Evolutionary conservation across 2,797 vertebrate genomes (phyloP).

Genomic region (Acipenser transmontanus): DNA sequence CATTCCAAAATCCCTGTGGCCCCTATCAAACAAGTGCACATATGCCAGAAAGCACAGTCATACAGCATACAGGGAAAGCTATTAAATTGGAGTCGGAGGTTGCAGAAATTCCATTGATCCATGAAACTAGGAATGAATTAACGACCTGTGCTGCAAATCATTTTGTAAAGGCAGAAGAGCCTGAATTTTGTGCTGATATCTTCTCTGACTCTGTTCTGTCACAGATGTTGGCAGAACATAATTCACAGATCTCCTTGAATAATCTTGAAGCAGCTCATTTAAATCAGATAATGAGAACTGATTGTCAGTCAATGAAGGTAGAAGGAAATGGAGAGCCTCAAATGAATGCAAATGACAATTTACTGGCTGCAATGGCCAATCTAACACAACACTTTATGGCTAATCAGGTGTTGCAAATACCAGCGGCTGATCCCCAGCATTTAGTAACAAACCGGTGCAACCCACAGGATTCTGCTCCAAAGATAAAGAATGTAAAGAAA

Average conservation of each 20-base stretch:
- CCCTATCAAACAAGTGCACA: constrained; percentile 32
- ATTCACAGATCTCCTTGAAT: constrained; percentile 51
- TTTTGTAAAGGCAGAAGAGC: constrained; percentile 58
- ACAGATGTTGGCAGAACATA: constrained; percentile 57
- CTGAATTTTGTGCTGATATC: constrained; percentile 47
- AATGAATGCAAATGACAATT: constrained; percentile 45
- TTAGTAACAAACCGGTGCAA: constrained; percentile 17
- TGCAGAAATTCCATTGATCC: constrained; percentile 11
- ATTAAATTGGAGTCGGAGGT: constrained; percentile 38
- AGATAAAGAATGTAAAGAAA: constrained; percentile 52
- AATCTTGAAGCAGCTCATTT: constrained; percentile 43
- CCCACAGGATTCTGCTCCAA: constrained; percentile 24
- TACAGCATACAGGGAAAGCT: constrained; percentile 56
- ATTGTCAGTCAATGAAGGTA: constrained; percentile 57
- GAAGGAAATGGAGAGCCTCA: constrained; percentile 54
- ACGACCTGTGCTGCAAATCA: constrained; percentile 40
- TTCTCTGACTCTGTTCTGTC: constrained; percentile 55
- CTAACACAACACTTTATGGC: constrained; percentile 62
- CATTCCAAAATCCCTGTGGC: constrained; percentile 41
- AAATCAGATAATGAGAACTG: constrained; percentile 60
- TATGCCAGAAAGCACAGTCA: constrained; percentile 52
- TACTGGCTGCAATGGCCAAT: constrained; percentile 47
- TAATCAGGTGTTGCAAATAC: constrained; percentile 25
- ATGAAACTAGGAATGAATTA: too few relatives aligned
- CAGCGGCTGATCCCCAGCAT: constrained; percentile 27